Base-by-base conservation (phyloP, 2,888 invertebrate genomes). In the Lasioglossum leucozonium region DNA sequence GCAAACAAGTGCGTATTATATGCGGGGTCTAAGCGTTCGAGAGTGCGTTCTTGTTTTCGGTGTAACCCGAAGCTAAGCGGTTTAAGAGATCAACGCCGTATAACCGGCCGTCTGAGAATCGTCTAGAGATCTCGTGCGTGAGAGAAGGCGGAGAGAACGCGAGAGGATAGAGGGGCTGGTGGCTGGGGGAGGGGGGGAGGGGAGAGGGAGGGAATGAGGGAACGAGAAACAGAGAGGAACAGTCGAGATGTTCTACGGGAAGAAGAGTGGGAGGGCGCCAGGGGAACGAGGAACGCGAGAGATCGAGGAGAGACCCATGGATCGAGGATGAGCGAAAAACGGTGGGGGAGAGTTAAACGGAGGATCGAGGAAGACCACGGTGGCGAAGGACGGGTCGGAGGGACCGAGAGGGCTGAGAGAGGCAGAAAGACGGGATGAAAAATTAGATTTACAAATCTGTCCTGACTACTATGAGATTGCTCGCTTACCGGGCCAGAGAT, bases 11-110 rank as follows among this genome's bases (percentile, higher is more conserved):
- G 89, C 92, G 92, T 91, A 93, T 94, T 94, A 93, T 94, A 93
- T 93, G 90, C 89, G 91, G 91, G 90, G 87, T 85, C 91, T 94
- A 93, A 94, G 92, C 94, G 93, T 93, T 91, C 58, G 89, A 93
- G 93, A 94, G 93, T 93, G 93, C 92, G 93, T 92, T 94, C 93
- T 94, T 95, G 94, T 94, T 95, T 95, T 95, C 93, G 94, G 94
- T 94, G 95, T 94, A 95, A 95, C 94, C 93, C 92, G 95, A 95
- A 94, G 93, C 95, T 95, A 95, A 95, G 94, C 94, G 94, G 94
- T 93, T 95, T 95, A 95, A 94, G 92, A 93, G 94, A 95, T 95
- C 93, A 94, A 92, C 93, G 89, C 92, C 91, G 93, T 90, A 92
- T 92, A 92, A 92, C 91, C 92, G 92, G 87, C 90, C 92, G 93